These are phyloP conservation scores for Pangasius macronema DNA, from an alignment of 2,797 vertebrate species.

Conservation along the genomic window DNA sequence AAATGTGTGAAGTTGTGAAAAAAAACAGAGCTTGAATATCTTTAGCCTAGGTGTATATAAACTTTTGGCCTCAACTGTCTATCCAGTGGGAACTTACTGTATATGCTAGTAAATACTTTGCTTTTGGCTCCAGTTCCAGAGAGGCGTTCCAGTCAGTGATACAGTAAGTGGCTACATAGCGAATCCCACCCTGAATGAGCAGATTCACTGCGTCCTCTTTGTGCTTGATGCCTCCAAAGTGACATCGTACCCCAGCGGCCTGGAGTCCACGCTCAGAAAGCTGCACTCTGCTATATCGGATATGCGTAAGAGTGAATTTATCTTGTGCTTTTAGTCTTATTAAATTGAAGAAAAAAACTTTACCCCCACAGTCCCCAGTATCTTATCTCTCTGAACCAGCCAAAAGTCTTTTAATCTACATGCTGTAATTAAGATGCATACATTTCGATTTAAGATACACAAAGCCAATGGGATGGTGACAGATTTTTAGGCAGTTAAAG, in stretches of 20 bases:
- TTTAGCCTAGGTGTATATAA: too few relatives aligned
- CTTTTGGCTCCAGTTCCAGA: slow-evolving; percentile 42
- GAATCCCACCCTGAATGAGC: slow-evolving; percentile 33
- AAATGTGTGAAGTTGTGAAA: too few relatives aligned
- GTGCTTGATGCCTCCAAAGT: slow-evolving; percentile 45
- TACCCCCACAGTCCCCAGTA: background rate
- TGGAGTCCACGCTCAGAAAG: slow-evolving; percentile 25
- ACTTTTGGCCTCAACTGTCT: background rate
- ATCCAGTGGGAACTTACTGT: background rate
- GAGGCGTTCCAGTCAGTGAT: slow-evolving; percentile 7
- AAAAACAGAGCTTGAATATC: too few relatives aligned
- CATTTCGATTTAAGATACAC: too few relatives aligned
- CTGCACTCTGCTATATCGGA: slow-evolving; percentile 32
- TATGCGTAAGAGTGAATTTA: slow-evolving; percentile 29
- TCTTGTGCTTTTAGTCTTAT: too few relatives aligned
- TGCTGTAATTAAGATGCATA: too few relatives aligned
- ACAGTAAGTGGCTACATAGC: slow-evolving; percentile 22
- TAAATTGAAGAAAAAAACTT: background rate
- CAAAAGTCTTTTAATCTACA: too few relatives aligned
- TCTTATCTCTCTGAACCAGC: background rate
- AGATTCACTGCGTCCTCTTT: slow-evolving; percentile 49
- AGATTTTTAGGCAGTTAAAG: too few relatives aligned
- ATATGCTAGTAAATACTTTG: background rate
- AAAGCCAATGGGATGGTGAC: too few relatives aligned
- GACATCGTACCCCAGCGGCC: slow-evolving; percentile 12